Conservation (phyloP, 1,140 invertebrate genomes). For the Laodelphax striatellus region DNA sequence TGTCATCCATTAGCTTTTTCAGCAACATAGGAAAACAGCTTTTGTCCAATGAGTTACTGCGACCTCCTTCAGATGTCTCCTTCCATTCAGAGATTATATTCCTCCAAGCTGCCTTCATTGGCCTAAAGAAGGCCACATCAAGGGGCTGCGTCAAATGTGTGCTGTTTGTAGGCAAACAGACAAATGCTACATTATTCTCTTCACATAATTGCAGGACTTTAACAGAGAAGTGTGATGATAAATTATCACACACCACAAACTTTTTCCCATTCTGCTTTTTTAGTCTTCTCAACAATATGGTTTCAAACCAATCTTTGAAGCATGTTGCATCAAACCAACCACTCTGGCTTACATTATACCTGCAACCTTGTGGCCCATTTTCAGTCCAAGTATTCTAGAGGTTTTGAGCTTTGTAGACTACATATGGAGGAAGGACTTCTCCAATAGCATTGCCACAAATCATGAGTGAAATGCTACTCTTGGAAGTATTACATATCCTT, state of each 20-base stretch:
- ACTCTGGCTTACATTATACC: conserved; percentile 24
- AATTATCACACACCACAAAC: conserved; percentile 30
- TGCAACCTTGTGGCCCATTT: conserved; percentile 24
- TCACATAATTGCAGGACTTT: conserved; percentile 25
- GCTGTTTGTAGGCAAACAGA: conserved; percentile 28
- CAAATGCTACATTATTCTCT: conserved; percentile 26
- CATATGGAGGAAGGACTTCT: conserved; percentile 25
- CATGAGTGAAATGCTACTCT: conserved; percentile 17
- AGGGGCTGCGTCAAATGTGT: conserved; percentile 32
- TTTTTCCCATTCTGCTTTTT: conserved; percentile 24
- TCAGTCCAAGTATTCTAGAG: conserved; percentile 29
- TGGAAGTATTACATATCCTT: conserved; percentile 14
- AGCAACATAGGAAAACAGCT: neutral
- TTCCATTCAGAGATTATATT: conserved; percentile 26
- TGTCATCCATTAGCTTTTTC: neutral
- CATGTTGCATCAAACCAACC: conserved; percentile 28
- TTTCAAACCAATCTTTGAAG: conserved; percentile 25
- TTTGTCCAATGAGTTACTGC: neutral
- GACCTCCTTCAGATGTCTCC: neutral
- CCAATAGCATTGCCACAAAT: conserved; percentile 18
- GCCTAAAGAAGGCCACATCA: conserved; percentile 28
- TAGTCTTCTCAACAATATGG: conserved; percentile 20
- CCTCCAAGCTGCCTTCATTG: conserved; percentile 29
- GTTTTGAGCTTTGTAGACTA: conserved; percentile 30
- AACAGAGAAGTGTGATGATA: conserved; percentile 28